Percentiles rank a stretch among this genome's conserved stretches.
These are phyloP conservation scores for Colostygia pectinataria DNA, from an alignment of 2,888 invertebrate species.

Conservation along the genomic window DNA sequence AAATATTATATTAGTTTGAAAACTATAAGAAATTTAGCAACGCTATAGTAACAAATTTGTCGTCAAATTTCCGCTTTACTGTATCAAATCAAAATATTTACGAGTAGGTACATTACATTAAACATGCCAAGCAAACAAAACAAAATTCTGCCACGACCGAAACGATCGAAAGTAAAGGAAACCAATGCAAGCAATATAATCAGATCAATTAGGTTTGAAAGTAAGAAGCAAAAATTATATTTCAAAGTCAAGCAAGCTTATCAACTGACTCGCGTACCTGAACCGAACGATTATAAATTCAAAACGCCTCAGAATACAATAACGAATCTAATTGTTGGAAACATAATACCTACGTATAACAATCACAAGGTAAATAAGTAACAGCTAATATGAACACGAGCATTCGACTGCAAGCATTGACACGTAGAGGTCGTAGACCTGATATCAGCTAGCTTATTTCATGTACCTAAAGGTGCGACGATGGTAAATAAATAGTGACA, in stretches of 20 bases:
- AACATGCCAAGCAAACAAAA: too few relatives aligned
- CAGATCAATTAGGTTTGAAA: too few relatives aligned
- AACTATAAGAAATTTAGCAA: too few relatives aligned
- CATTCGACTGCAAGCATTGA: conserved; percentile 5
- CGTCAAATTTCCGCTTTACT: too few relatives aligned
- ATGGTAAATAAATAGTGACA: background rate
- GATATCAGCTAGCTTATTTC: background rate
- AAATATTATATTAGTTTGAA: too few relatives aligned
- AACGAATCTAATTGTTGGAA: conserved; percentile 20
- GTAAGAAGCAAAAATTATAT: too few relatives aligned
- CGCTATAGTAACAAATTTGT: too few relatives aligned
- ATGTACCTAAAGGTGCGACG: background rate
- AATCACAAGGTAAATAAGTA: conserved; percentile 11
- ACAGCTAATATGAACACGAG: background rate
- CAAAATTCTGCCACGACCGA: too few relatives aligned
- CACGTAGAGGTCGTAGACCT: conserved; percentile 1
- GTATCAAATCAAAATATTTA: too few relatives aligned
- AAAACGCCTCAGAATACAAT: conserved; percentile 22
- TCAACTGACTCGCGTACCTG: background rate
- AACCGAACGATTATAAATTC: conserved; percentile 1
- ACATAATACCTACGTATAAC: background rate
- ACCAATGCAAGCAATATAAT: too few relatives aligned
- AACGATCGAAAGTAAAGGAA: too few relatives aligned
- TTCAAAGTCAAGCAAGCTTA: background rate
- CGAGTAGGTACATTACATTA: too few relatives aligned